Evolutionary conservation across 2,113 vertebrate genomes (phyloP), one percentile per base, ranked within the genome.

Genomic region (Manacus vitellinus): DNA sequence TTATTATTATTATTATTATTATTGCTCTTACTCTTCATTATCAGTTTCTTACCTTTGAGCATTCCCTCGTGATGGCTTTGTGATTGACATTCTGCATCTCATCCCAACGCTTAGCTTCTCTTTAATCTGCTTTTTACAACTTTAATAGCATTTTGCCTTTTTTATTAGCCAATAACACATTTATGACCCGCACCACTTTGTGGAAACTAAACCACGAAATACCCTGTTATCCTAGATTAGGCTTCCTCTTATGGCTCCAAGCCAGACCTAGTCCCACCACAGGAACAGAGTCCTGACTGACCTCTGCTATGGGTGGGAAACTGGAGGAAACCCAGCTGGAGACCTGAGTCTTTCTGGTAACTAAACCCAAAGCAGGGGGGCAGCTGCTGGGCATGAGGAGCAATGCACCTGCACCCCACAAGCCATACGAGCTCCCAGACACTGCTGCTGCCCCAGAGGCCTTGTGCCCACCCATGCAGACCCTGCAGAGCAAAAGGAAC

Each of bases 381-480:
- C 5, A 59, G 31, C 35, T 59, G 55, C 39, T 16, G 31, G 44
- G 37, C 21, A 4, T 1, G 1, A 44, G 28, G 33, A 70, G 62
- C 24, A 33, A 68, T 10, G 27, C 22, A 10, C 44, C 24, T 39
- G 19, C 39, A n/a, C 10, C n/a, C n/a, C 12, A 23, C 0, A 1
- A 25, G 35, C 6, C 4, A 1, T 8, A 24, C 0, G 0, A 44
- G 63, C n/a, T 43, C 39, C 44, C 5, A 2, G 22, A 23, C 4
- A 12, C 33, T 11, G 14, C 65, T 28, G 41, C 24, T 17, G 27
- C 30, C 49, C 12, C n/a, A 10, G 4, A 4, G 10, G 31, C 24
- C 33, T 63, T 3, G 5, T 30, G 12, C 33, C 41, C 52, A 21
- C 47, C 14, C 18, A 3, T 7, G 20, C 14, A 67, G 43, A 58